Conservation (phyloP, 2,113 vertebrate genomes). For the Jaculus jaculus region DNA sequence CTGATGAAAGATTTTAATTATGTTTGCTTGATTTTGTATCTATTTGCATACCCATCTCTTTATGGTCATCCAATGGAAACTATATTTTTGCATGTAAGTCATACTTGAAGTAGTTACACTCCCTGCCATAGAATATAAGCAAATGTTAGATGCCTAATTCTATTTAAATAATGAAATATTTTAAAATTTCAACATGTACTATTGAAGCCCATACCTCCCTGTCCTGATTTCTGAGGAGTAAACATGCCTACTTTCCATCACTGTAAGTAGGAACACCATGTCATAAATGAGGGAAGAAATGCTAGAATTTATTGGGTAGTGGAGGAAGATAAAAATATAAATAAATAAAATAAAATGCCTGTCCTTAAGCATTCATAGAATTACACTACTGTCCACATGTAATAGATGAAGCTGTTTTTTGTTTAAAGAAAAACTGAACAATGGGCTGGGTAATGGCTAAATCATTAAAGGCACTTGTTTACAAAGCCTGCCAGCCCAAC, state of each 20-base stretch:
- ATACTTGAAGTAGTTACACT: neutral
- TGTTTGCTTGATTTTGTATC: neutral
- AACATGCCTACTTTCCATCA: neutral
- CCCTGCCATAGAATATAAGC: neutral
- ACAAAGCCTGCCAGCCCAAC: too few relatives aligned
- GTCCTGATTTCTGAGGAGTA: neutral
- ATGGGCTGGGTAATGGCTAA: neutral
- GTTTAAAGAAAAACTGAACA: conserved; percentile 68
- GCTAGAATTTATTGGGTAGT: neutral
- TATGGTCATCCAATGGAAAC: neutral
- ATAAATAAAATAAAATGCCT: neutral
- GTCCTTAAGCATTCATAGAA: neutral
- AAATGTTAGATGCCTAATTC: neutral
- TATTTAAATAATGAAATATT: conserved; percentile 2
- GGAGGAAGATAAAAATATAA: neutral
- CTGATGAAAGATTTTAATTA: neutral
- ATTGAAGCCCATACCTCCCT: neutral
- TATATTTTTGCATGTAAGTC: neutral
- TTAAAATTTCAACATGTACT: neutral
- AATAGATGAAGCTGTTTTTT: conserved; percentile 31
- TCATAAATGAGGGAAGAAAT: conserved; percentile 14
- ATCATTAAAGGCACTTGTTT: too few relatives aligned
- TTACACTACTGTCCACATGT: neutral
- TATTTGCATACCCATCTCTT: neutral
- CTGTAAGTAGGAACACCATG: neutral